Evolutionary conservation across 2,888 invertebrate species (phyloP).

Genomic region (Lasioglossum pauxillum): DNA sequence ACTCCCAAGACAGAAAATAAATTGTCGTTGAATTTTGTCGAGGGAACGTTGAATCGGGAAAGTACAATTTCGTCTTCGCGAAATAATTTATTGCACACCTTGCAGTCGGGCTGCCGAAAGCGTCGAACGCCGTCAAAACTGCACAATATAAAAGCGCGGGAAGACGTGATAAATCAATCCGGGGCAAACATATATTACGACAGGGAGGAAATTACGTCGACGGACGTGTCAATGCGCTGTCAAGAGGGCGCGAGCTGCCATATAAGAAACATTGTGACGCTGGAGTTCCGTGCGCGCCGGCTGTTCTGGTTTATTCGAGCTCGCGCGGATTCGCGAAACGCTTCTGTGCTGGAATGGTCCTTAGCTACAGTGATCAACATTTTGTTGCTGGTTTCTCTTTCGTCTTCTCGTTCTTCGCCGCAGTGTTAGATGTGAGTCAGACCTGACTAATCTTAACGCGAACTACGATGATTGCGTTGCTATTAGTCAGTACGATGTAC

Average conservation of each 20-base stretch:
- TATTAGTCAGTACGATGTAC: not conserved
- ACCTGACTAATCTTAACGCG: not conserved
- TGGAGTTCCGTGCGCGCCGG: not conserved
- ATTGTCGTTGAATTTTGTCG: not conserved
- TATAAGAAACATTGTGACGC: slow-evolving; percentile 10
- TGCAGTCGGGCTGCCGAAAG: not conserved
- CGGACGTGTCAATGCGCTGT: slow-evolving; percentile 13
- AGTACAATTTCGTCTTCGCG: not conserved
- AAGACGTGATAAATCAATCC: slow-evolving; percentile 28
- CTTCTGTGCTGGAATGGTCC: not conserved
- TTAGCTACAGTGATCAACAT: not conserved
- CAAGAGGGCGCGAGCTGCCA: slow-evolving; percentile 5
- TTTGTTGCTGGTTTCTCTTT: not conserved
- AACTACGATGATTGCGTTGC: not conserved
- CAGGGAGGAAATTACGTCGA: slow-evolving; percentile 17
- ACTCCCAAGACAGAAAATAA: not conserved
- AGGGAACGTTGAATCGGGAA: not conserved
- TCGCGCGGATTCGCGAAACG: slow-evolving; percentile 13
- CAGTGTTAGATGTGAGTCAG: not conserved
- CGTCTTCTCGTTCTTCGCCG: not conserved
- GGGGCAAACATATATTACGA: slow-evolving; percentile 11
- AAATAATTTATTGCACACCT: slow-evolving; percentile 17
- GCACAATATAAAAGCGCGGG: not conserved
- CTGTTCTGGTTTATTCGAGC: slow-evolving; percentile 18
- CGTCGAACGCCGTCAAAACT: not conserved